phyloP scores from a whole-genome alignment of 2,888 invertebrate species.

The Himalopsyche japonica region DNA sequence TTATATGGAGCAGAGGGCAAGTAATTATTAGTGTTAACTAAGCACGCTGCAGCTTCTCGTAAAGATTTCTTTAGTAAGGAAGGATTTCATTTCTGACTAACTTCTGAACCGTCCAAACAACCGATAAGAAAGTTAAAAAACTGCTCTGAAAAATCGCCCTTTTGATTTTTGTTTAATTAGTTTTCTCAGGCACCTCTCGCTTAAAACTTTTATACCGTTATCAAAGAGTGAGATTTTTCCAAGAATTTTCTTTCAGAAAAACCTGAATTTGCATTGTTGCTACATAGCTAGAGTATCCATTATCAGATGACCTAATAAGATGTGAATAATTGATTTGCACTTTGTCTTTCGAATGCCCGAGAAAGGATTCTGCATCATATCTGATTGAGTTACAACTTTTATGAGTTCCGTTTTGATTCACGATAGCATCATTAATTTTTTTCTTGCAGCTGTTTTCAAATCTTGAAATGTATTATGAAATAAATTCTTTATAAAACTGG shows the following conservation, averaged over 20 bases:
- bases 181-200: conserved; percentile 16
- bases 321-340: conserved; percentile 3
- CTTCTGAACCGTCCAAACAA: neutral
- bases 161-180: conserved; percentile 38
- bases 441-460: no score
- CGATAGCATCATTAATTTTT: neutral
- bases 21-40: neutral
- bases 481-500: no score
- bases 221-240: conserved; percentile 14
- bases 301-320: conserved; percentile 28
- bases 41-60: neutral
- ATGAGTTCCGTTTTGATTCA: neutral
- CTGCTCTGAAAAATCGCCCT: neutral
- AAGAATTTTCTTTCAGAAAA: conserved; percentile 17
- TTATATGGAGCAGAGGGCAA: neutral
- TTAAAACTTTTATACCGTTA: conserved; percentile 20
- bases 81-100: neutral
- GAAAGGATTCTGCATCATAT: neutral
- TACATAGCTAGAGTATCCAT: neutral
- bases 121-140: neutral
- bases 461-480: no score
- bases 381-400: neutral
- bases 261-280: conserved; percentile 29
- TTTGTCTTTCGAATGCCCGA: neutral
- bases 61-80: neutral